Base-by-base conservation (phyloP, 2,888 invertebrate genomes). In the Sesia bembeciformis region DNA sequence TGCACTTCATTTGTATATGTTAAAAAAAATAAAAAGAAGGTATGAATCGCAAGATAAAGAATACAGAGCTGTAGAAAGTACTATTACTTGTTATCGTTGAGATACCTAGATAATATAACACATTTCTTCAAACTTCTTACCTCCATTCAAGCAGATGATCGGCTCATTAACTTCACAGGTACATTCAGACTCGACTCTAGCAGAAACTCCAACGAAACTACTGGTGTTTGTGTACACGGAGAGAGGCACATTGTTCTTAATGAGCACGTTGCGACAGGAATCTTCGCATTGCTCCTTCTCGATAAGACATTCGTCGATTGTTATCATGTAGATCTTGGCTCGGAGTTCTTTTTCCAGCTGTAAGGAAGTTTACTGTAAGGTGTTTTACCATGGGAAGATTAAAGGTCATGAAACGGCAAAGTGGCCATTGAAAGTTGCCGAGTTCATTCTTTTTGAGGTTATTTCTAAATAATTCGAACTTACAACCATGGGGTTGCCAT, bases 191-290 rank as follows among this genome's bases (percentile, higher is more conserved):
- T 94, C 93, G 0, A 96, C 94, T 41, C 94, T 90, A 0, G 97
- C 96, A 39, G 94, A 93, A 0, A 99, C 96, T 0, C 98, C 98
- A 7, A 99, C 97, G 74, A 98, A 96, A 3, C 97, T 97, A 0
- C 97, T 97, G 1, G 93, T 94, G 74, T 99, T 99, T 0, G 98
- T 97, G 72, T 95, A 97, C 4, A 99, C 96, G 4, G 96, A 91
- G 41, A 94, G 92, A 0, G 97, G 96, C 1, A 92, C 91, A 8
- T 93, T 93, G 55, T 93, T 93, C 70, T 93, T 93, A 67, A 92
- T 92, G 54, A 98, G 85, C 38, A 91, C 91, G 66, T 96, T 98
- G 3, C 93, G 92, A 68, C 98, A 98, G 0, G 97, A 96, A 52
- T 90, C 90, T 39, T 93, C 92, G 62, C 94, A 93, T 56, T 93